Evolutionary conservation across 2,888 invertebrate genomes (phyloP).

Genomic region (Empis stercorea): DNA sequence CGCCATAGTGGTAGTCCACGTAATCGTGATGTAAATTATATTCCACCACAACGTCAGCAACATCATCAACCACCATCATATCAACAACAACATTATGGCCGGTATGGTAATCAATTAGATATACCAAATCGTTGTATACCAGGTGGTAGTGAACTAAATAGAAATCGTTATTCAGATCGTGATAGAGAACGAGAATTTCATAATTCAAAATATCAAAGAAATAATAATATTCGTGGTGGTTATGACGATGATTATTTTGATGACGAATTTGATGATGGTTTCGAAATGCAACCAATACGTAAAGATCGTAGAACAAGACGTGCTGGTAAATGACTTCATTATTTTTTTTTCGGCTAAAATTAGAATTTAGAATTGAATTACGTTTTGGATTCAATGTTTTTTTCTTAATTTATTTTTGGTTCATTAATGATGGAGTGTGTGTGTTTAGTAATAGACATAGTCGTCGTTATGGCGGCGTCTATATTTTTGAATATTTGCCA

Average conservation of each 20-base stretch:
- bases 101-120: slow-evolving; percentile 16
- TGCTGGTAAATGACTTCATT: background rate
- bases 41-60: slow-evolving; percentile 15
- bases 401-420: no score
- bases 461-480: no score
- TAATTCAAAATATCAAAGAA: slow-evolving; percentile 13
- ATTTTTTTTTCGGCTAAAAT: background rate
- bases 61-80: background rate
- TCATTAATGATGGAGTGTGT: no score
- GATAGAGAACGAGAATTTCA: background rate
- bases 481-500: no score
- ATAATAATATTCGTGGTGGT: slow-evolving; percentile 14
- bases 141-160: background rate
- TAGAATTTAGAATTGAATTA: no score
- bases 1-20: background rate
- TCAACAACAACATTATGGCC: slow-evolving; percentile 1
- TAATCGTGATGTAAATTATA: background rate
- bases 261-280: slow-evolving; percentile 27
- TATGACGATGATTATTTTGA: slow-evolving; percentile 17
- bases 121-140: slow-evolving; percentile 21
- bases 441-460: no score
- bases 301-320: slow-evolving; percentile 16
- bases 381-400: no score
- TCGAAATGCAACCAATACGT: slow-evolving; percentile 19
- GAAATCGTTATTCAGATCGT: background rate